Evolutionary conservation across 2,113 vertebrate genomes (phyloP).

Genomic region (Casuarius casuarius): DNA sequence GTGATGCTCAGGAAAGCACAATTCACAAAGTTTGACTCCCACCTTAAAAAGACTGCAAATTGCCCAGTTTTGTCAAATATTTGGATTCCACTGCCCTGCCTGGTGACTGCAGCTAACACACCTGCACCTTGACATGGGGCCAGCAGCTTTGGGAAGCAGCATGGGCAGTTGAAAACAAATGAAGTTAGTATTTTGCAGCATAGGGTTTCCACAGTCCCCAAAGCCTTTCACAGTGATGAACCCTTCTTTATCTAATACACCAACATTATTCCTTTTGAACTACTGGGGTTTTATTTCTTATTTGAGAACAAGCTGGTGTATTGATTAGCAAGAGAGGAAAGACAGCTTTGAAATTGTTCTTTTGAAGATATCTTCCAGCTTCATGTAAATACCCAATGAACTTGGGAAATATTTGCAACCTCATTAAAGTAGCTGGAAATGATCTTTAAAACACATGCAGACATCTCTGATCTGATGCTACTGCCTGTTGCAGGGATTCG

Average conservation of each 20-base stretch:
- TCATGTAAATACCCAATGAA: not conserved
- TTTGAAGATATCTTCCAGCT: constrained; percentile 25
- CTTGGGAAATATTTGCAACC: not conserved
- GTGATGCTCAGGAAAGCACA: rapidly evolving
- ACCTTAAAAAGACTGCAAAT: not conserved
- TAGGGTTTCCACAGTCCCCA: not conserved
- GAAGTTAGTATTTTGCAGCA: not conserved
- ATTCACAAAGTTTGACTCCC: not conserved
- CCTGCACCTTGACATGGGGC: not conserved
- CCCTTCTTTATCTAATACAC: not conserved
- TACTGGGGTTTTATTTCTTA: not conserved
- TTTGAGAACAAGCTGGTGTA: constrained; percentile 7
- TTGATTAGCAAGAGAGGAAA: not conserved
- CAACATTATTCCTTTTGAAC: constrained; percentile 1
- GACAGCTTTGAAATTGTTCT: constrained; percentile 25
- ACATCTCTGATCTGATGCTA: not conserved
- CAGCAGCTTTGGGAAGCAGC: not conserved
- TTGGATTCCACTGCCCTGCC: not conserved
- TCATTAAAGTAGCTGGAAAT: not conserved
- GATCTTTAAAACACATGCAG: not conserved
- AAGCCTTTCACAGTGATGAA: not conserved
- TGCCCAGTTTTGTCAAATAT: not conserved
- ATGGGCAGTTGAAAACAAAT: not conserved
- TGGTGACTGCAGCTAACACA: rapidly evolving
- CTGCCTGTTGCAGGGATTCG: not conserved